Base-by-base conservation (phyloP, 2,888 invertebrate genomes). In the Osmoderma eremita region DNA sequence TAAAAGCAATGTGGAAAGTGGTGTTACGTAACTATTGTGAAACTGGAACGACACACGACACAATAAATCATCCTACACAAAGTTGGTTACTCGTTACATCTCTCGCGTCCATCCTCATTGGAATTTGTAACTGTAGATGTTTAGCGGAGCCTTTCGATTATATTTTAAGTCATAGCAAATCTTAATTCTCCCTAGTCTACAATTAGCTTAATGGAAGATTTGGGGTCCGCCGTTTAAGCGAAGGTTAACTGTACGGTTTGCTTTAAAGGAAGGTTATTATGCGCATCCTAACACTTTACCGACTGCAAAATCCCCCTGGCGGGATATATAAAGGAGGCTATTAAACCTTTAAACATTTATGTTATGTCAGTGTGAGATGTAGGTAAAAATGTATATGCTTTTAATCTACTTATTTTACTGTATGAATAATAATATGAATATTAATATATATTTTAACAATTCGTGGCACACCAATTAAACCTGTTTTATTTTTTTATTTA, bases 181-280 rank as follows among this genome's bases (percentile, higher is more conserved):
- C 48, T 45, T 6, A 13, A 30, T 45, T 61, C 30, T 36, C 58
- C 58, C 58, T 3, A 10, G 58, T 22, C 24, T 61, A 61, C 45
- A 61, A 61, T 61, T 61, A 61, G 30, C 45, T 61, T 61, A 61
- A 61, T 61, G 58, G 45, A 61, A 45, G 45, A 61, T 61, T 61
- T 45, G 45, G 58, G 58, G 53, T 53, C 6, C 17, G 5, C 30
- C 24, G 13, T 30, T 51, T 15, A 24, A 30, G 13, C n/a, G 22
- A 51, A 15, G 50, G 50, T 20, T 13, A 51, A 22, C 22, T 13
- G 4, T 51, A 15, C 30, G n/a, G 6, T 2, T n/a, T 24, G 1
- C n/a, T 6, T 30, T 13, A 15, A 15, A 30, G 49, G 30, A 12
- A 51, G 6, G 24, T 13, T 24, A 51, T 51, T 51, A 51, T 51